Base-by-base conservation (phyloP, 2,888 invertebrate species). In the Rotaria sp. region DNA sequence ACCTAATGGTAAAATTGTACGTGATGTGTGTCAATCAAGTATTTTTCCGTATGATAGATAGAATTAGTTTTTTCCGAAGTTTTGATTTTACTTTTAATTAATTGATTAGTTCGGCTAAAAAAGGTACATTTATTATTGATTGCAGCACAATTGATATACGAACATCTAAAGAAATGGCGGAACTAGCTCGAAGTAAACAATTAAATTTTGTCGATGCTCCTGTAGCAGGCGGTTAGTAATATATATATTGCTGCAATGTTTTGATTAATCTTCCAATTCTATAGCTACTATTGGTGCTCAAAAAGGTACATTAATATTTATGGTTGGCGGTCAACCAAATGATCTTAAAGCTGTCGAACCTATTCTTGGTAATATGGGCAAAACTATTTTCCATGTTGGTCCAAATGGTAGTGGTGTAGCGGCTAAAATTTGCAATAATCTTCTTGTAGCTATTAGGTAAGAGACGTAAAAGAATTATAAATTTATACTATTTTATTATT, bases 371-470 rank as follows among this genome's bases (percentile, higher is more conserved):
- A 89, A 89, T 85, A 97, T 98, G 96, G 99, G 99, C 0, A 94
- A 95, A 87, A 95, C 95, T 90, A 94, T 96, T 87, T 94, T 96
- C 88, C 94, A 96, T 91, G 97, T 98, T 89, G 91, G 91, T 13
- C 96, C 93, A 35, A 93, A 95, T 48, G 98, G 99, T 3, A 94
- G 95, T 89, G 99, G 99, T 0, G 90, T 87, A 91, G 95, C 96
- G 1, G 97, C 97, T 67, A 99, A 97, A 92, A 93, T 99, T 75
- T 96, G 96, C 91, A 99, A 99, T 91, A 99, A 99, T 91, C 92
- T 93, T 95, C 94, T 98, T 87, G 93, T 99, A 90, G 98, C 94
- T 5, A 95, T 97, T 21, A 67, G 67, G 67, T 67, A 67, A 35
- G 67, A 21, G 2, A 67, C 18, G 15, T 67, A 30, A n/a, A 8